phyloP scores from a whole-genome alignment of 2,113 vertebrate genomes.

The Artemisiospiza belli region DNA sequence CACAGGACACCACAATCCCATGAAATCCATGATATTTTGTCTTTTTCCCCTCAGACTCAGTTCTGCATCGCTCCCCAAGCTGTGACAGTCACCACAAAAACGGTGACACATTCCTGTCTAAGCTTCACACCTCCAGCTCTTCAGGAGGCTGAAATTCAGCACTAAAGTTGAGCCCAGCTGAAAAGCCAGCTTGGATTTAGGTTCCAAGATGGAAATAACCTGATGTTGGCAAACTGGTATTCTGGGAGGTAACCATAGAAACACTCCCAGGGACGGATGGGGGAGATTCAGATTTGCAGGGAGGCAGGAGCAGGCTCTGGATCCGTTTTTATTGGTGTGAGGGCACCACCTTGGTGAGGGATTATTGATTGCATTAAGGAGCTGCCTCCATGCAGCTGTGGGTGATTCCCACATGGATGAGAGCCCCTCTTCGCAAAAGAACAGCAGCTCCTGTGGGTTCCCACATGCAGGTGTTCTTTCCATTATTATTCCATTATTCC shows the following conservation, averaged over 20 bases:
- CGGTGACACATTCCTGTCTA: not conserved
- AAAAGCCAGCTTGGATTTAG: not conserved
- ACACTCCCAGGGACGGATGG: not conserved
- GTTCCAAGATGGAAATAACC: constrained; percentile 34
- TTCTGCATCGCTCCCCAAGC: not conserved
- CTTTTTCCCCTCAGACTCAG: not conserved
- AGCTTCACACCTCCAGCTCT: not conserved
- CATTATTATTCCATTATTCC: not conserved
- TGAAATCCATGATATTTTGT: not conserved
- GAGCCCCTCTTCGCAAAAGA: not conserved
- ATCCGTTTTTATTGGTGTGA: not conserved
- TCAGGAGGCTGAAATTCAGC: not conserved
- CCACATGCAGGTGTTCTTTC: not conserved
- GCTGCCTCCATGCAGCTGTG: not conserved
- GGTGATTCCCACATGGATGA: not conserved
- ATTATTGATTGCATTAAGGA: not conserved
- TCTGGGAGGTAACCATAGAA: constrained; percentile 54
- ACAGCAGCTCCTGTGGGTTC: accelerated
- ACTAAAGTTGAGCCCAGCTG: not conserved
- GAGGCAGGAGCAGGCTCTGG: not conserved
- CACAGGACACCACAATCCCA: not conserved
- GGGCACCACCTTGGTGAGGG: not conserved
- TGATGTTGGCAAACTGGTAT: not conserved
- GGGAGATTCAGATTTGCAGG: not conserved
- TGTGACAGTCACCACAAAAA: not conserved